These are phyloP conservation scores for Scaptomyza caliginosa DNA, from an alignment of 2,888 invertebrate genomes.

Conservation along the genomic window DNA sequence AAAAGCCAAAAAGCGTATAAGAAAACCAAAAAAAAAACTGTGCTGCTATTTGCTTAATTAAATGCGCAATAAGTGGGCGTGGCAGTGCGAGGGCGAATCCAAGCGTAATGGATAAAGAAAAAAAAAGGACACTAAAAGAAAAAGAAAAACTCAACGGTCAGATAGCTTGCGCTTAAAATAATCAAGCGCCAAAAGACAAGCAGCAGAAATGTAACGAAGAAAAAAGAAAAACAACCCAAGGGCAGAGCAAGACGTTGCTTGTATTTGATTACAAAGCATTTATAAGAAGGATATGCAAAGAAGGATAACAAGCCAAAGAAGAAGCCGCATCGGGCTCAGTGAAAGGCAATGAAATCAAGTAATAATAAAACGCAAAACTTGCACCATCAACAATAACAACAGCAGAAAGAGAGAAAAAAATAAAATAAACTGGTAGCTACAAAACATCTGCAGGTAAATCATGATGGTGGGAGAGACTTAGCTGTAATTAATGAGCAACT, in stretches of 20 bases:
- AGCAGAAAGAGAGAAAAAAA: neutral
- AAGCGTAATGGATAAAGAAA: conserved; percentile 2
- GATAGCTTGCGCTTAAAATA: conserved; percentile 47
- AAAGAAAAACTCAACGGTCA: conserved; percentile 40
- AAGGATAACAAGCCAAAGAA: conserved; percentile 37
- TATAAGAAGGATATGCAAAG: conserved; percentile 42
- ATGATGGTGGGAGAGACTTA: conserved; percentile 58
- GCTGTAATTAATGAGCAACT: conserved; percentile 76
- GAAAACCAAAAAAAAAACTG: conserved; percentile 12
- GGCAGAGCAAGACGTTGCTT: conserved; percentile 12
- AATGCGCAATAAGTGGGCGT: conserved; percentile 59
- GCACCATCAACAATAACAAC: conserved; percentile 28
- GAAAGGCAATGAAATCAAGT: conserved; percentile 54
- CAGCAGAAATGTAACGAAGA: conserved; percentile 14
- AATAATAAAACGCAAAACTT: conserved; percentile 61
- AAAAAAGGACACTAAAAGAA: too few species aligned
- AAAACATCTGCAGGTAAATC: conserved; percentile 66
- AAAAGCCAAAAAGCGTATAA: conserved; percentile 5
- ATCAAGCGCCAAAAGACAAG: conserved; percentile 23
- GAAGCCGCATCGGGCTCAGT: conserved; percentile 28
- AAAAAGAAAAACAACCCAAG: conserved; percentile 24
- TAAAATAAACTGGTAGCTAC: conserved; percentile 13
- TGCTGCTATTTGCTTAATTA: conserved; percentile 73
- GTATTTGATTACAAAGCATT: conserved; percentile 71
- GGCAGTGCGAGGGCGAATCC: conserved; percentile 1